phyloP scores from a whole-genome alignment of 2,888 invertebrate genomes.

The Seira musarum region DNA sequence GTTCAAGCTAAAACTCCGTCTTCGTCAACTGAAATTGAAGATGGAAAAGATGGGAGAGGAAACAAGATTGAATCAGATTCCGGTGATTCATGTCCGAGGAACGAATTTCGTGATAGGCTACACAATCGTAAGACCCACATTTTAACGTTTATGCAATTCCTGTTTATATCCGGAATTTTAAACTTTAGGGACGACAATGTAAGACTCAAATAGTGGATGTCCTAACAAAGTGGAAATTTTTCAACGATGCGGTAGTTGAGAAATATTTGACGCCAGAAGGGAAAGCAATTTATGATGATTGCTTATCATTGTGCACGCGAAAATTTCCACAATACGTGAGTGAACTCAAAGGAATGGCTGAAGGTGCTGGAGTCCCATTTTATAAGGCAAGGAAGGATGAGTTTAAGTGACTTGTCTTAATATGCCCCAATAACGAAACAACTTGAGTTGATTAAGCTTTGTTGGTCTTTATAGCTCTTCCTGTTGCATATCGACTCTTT shows the following conservation, averaged over 20 bases:
- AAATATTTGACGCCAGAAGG: conserved; percentile 83
- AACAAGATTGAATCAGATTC: conserved; percentile 79
- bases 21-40: no score
- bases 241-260: conserved; percentile 81
- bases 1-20: no score
- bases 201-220: conserved; percentile 82
- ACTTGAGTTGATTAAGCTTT: no score
- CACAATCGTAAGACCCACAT: conserved; percentile 81
- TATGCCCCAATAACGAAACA: no score
- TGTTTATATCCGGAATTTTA: conserved; percentile 9
- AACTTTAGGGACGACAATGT: conserved; percentile 86
- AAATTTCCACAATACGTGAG: conserved; percentile 87
- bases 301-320: conserved; percentile 79
- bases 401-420: no score
- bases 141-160: neutral
- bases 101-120: conserved; percentile 90
- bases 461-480: conserved; percentile 83
- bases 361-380: conserved; percentile 88
- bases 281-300: conserved; percentile 81
- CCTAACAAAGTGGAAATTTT: conserved; percentile 76
- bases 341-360: conserved; percentile 87
- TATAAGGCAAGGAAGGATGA: conserved; percentile 77
- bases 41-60: conserved; percentile 68
- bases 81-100: conserved; percentile 84
- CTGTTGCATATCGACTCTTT: conserved; percentile 83